phyloP scores from a whole-genome alignment of 2,888 invertebrate species.

The Torymus aiolomorphi region DNA sequence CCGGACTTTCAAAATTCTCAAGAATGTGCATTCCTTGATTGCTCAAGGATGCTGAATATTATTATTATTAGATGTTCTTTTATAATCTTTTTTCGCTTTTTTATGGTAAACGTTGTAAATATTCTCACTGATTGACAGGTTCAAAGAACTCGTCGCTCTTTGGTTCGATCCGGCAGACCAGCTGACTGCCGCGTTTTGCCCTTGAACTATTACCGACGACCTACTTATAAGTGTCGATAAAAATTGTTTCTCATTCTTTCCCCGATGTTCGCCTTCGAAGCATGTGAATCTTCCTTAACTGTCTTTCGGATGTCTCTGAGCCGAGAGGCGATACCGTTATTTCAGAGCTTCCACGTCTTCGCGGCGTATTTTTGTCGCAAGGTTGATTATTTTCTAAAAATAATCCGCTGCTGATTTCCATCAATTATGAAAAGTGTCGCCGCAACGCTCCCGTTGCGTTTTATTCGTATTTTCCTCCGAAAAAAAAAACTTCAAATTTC shows the following conservation, averaged over 20 bases:
- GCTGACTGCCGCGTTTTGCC: conserved; percentile 37
- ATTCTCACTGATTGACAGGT: not conserved
- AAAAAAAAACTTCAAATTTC: too few species aligned
- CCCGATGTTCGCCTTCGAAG: not conserved
- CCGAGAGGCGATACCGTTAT: conserved; percentile 26
- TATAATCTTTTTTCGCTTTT: too few species aligned
- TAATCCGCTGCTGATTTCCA: not conserved
- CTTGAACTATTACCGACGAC: conserved; percentile 1
- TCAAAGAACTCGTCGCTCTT: not conserved
- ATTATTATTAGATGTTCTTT: too few species aligned
- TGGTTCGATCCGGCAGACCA: conserved; percentile 43
- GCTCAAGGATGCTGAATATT: too few species aligned
- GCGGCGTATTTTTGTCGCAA: not conserved
- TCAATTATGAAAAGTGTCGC: not conserved
- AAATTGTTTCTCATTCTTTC: not conserved
- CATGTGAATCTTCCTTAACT: conserved; percentile 13
- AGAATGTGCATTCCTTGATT: too few species aligned
- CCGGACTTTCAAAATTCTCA: too few species aligned
- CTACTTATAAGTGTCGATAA: not conserved
- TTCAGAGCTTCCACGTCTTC: conserved; percentile 31
- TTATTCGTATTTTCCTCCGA: too few species aligned
- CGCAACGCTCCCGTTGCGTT: too few species aligned
- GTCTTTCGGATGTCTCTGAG: conserved; percentile 21
- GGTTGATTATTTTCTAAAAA: conserved; percentile 6
- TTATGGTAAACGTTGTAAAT: too few species aligned